Percentiles rank a stretch among this genome's conserved stretches.
Evolutionary conservation across 2,113 vertebrate species (phyloP).

Genomic region (Vombatus ursinus): DNA sequence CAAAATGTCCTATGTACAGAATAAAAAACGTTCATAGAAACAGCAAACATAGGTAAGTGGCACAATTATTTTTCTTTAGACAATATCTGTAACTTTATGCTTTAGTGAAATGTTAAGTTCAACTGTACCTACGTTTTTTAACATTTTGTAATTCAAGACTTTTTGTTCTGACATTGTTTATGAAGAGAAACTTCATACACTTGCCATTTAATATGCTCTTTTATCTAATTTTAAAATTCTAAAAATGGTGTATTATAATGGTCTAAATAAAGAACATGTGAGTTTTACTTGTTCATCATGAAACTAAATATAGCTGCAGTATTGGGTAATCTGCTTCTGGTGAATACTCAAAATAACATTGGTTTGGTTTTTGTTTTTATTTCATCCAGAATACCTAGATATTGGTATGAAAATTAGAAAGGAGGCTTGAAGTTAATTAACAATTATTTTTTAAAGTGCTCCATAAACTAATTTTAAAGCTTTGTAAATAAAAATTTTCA

Average conservation of each 20-base stretch:
- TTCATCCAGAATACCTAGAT: not conserved
- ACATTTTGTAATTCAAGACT: constrained; percentile 86
- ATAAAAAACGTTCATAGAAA: constrained; percentile 88
- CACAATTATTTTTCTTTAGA: constrained; percentile 88
- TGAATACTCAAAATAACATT: not conserved
- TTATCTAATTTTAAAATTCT: constrained; percentile 85
- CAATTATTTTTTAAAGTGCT: not conserved
- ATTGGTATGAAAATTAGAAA: not conserved
- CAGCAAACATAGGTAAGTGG: constrained; percentile 87
- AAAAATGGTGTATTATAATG: constrained; percentile 85
- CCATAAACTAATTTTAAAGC: not conserved
- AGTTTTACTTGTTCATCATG: constrained; percentile 83
- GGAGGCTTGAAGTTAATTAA: not conserved
- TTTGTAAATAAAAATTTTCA: not conserved
- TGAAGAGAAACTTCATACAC: constrained; percentile 84
- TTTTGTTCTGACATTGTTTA: constrained; percentile 88
- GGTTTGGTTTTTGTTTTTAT: not conserved
- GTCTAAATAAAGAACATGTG: constrained; percentile 88
- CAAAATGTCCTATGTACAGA: constrained; percentile 97
- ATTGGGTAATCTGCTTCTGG: not conserved
- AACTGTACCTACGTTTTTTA: constrained; percentile 87
- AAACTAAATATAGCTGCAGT: constrained; percentile 72
- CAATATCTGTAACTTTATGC: constrained; percentile 83
- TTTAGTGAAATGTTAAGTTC: constrained; percentile 85
- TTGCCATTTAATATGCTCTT: constrained; percentile 87